Conservation (phyloP, 2,113 vertebrate genomes). For the Fregetta grallaria region DNA sequence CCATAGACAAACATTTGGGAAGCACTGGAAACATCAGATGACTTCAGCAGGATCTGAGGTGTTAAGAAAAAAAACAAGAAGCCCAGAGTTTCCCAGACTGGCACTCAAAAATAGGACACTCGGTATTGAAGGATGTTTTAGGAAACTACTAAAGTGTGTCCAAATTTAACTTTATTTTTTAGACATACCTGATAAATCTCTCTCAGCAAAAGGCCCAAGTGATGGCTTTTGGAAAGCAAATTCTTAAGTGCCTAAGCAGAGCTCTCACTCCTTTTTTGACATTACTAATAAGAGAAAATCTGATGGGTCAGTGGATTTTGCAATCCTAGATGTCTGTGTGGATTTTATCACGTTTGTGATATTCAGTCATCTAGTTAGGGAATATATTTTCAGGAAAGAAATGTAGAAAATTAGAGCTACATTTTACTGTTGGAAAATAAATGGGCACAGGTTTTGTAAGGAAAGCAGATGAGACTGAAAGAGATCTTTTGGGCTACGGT, state of each 20-base stretch:
- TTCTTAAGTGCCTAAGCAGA: background rate
- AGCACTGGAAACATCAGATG: background rate
- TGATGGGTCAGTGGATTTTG: background rate
- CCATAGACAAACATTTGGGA: background rate
- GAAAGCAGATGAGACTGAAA: background rate
- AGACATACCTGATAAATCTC: background rate
- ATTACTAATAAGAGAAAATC: background rate
- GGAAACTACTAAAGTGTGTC: background rate
- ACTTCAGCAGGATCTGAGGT: background rate
- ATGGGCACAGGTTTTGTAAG: background rate
- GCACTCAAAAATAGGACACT: background rate
- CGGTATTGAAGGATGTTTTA: background rate
- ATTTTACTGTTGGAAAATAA: background rate
- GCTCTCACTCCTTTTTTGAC: background rate
- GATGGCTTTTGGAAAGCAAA: background rate
- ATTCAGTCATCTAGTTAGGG: background rate
- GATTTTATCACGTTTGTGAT: background rate
- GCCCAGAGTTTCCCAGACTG: background rate
- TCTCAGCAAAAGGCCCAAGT: background rate
- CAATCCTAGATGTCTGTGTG: background rate
- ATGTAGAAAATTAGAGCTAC: background rate
- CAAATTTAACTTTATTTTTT: background rate
- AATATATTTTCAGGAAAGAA: background rate
- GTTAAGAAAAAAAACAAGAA: background rate
- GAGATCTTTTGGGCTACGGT: background rate